Conservation (phyloP, 1,140 invertebrate genomes). For the Apis dorsata region DNA sequence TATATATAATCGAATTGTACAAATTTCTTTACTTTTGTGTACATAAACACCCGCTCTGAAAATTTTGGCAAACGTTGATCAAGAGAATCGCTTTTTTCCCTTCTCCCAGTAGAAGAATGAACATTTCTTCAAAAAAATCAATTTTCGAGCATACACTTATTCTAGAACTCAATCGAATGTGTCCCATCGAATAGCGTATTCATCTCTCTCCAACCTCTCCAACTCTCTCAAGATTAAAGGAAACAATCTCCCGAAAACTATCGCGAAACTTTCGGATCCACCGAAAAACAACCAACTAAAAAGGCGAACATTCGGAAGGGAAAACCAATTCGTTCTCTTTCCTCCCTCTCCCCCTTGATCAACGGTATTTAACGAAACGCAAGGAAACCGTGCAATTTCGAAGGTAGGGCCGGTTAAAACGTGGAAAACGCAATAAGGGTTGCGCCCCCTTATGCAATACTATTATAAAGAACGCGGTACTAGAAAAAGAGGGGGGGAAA, state of each 20-base stretch:
- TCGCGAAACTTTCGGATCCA: too few species aligned
- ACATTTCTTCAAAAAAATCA: too few species aligned
- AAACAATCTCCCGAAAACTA: neutral
- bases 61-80: conserved; percentile 23
- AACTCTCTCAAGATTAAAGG: too few species aligned
- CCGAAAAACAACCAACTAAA: neutral
- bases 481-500: conserved; percentile 46
- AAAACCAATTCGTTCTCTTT: neutral
- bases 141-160: too few species aligned
- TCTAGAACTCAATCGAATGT: too few species aligned
- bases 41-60: too few species aligned
- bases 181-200: too few species aligned
- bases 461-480: conserved; percentile 20
- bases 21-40: too few species aligned
- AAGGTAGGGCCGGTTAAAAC: conserved; percentile 69
- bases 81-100: neutral
- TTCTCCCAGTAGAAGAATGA: too few species aligned
- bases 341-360: conserved; percentile 18
- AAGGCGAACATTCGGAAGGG: neutral
- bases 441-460: too few species aligned
- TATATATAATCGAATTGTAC: too few species aligned
- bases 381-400: conserved; percentile 39
- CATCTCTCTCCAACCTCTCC: too few species aligned
- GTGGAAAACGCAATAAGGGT: conserved; percentile 77
- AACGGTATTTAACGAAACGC: conserved; percentile 34